Conservation (phyloP, 1,140 invertebrate species). For the Amyelois transitella region DNA sequence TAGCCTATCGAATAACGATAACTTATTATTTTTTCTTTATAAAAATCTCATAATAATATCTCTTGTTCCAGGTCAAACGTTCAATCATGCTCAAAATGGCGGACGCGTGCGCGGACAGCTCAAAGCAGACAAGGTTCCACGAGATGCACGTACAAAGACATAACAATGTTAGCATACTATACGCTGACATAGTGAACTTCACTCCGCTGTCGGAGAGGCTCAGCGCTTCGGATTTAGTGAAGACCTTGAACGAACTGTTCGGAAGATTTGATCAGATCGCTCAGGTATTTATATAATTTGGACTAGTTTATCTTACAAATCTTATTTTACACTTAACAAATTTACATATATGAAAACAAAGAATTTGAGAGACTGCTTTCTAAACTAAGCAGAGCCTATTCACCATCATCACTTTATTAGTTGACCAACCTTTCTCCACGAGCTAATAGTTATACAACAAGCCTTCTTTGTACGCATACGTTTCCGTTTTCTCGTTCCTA, state of each 20-base stretch:
- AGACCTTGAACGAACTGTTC: constrained; percentile 96
- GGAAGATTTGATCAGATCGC: constrained; percentile 98
- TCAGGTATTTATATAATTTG: constrained; percentile 78
- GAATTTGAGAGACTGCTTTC: no score
- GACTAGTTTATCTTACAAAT: neutral
- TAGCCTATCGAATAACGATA: no score
- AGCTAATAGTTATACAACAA: no score
- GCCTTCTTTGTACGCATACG: no score
- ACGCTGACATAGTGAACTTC: constrained; percentile 99
- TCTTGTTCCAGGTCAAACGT: constrained; percentile 86
- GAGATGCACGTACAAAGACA: constrained; percentile 98
- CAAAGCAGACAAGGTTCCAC: constrained; percentile 88
- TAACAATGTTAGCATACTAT: constrained; percentile 97
- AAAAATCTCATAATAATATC: neutral
- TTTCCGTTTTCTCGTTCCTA: no score
- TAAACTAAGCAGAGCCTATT: no score
- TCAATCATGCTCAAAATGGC: constrained; percentile 96
- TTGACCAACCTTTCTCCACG: no score
- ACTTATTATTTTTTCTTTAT: no score
- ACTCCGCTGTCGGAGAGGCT: constrained; percentile 94
- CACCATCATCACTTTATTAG: no score
- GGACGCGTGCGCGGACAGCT: constrained; percentile 84
- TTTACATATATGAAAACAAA: no score
- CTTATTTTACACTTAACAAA: no score
- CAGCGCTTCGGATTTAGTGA: constrained; percentile 95